Conservation (phyloP, 2,797 vertebrate genomes). For the Ibycter americanus region DNA sequence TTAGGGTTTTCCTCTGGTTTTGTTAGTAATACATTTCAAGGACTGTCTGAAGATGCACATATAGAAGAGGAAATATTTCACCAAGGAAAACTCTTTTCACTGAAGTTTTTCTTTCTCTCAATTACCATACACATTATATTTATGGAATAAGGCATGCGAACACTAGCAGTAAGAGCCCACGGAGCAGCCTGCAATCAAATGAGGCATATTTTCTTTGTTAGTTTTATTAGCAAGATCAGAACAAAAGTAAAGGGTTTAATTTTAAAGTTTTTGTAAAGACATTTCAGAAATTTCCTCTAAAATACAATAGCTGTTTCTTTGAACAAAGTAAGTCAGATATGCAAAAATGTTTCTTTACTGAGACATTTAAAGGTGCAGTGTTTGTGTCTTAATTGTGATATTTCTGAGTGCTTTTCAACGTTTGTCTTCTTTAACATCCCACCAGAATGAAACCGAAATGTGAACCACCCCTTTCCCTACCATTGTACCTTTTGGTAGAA, state of each 20-base stretch:
- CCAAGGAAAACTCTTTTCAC: background rate
- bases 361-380: background rate
- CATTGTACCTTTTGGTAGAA: background rate
- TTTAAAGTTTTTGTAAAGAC: background rate
- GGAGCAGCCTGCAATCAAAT: background rate
- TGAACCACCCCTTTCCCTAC: accelerated
- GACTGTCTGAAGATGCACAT: background rate
- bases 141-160: background rate
- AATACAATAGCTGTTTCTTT: background rate
- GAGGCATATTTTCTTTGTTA: background rate
- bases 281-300: background rate
- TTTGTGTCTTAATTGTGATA: background rate
- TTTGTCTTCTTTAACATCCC: background rate
- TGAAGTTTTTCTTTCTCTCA: background rate
- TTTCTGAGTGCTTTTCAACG: background rate
- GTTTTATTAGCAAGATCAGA: background rate
- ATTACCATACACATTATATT: background rate
- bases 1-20: background rate
- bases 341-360: background rate
- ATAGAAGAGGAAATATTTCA: background rate
- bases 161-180: background rate
- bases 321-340: background rate
- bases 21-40: background rate
- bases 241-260: background rate
- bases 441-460: background rate